Base-by-base conservation (phyloP, 2,113 vertebrate genomes). In the Verasper variegatus region DNA sequence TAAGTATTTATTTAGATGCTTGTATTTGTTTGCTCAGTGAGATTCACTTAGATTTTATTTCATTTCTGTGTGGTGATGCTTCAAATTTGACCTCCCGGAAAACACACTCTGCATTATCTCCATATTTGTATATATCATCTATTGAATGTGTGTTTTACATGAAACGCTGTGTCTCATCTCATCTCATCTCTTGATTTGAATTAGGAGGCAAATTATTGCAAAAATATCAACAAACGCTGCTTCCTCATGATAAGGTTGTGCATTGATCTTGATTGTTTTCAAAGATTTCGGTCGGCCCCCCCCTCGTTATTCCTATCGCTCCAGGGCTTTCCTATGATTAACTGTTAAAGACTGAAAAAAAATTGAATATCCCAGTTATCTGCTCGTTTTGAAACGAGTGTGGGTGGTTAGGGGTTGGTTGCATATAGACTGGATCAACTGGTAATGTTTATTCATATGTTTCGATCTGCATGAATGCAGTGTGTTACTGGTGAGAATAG, bases 361-460 rank as follows among this genome's bases (percentile, higher is more conserved):
- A 31, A 86, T 82, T 89, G 84, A 88, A 81, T 83, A 78, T 84
- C 63, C 73, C 78, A 83, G 78, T 49, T 76, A 75, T 88, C 72
- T 81, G 83, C 88, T 87, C 82, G 71, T 82, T 83, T 84, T 69
- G 89, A 86, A 87, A 79, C 45, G 51, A 80, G 84, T 85, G 89
- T 92, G 88, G 92, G 92, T 58, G 91, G 88, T 73, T 7, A 68
- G 75, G 81, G 84, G 51, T 42, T 74, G 69, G 81, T 68, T 88
- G 72, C 74, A 76, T 84, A 80, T 82, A 86, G 87, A 86, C 82
- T 71, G 78, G 76, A 85, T 85, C 80, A 76, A 71, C 75, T 80
- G 81, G 74, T 88, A 7, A 88, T 89, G 73, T 88, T 84, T 90
- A 91, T 91, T 90, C 74, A 89, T 89, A 76, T 79, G 74, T 71